Percentiles rank a stretch among this genome's conserved stretches.
Conservation (phyloP, 2,113 vertebrate species). For the Percopsis transmontana region DNA sequence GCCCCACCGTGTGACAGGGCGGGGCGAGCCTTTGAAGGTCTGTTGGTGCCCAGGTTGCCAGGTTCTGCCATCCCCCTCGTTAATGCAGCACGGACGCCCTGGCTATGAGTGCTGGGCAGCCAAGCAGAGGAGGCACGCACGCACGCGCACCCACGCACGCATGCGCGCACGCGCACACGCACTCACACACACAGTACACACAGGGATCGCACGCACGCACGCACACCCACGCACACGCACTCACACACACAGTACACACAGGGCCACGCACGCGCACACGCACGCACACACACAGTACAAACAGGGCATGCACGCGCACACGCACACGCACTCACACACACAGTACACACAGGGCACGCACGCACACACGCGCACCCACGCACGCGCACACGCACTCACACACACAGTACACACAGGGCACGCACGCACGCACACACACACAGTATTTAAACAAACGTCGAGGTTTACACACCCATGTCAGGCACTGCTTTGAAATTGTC, state of each 20-base stretch:
- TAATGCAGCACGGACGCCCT: constrained; percentile 66
- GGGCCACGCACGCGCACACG: neutral
- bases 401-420: too few relatives aligned
- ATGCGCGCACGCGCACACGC: neutral
- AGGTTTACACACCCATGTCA: too few relatives aligned
- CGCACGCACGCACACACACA: neutral
- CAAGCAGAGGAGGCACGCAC: constrained; percentile 28
- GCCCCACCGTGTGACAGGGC: constrained; percentile 54
- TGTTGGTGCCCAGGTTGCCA: constrained; percentile 64
- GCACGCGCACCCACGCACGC: neutral
- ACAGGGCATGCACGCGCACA: neutral
- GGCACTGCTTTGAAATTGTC: too few relatives aligned
- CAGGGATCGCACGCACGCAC: constrained; percentile 22
- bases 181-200: constrained; percentile 5
- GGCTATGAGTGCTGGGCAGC: constrained; percentile 21
- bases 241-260: neutral
- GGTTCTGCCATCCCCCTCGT: constrained; percentile 65
- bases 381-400: too few relatives aligned
- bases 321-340: neutral
- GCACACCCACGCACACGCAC: neutral
- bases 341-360: neutral
- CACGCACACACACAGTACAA: neutral
- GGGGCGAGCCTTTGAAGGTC: constrained; percentile 66
- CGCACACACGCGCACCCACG: too few relatives aligned
- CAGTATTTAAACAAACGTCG: neutral